Evolutionary conservation across 2,888 invertebrate genomes (phyloP).

Genomic region (Phengaris arion): DNA sequence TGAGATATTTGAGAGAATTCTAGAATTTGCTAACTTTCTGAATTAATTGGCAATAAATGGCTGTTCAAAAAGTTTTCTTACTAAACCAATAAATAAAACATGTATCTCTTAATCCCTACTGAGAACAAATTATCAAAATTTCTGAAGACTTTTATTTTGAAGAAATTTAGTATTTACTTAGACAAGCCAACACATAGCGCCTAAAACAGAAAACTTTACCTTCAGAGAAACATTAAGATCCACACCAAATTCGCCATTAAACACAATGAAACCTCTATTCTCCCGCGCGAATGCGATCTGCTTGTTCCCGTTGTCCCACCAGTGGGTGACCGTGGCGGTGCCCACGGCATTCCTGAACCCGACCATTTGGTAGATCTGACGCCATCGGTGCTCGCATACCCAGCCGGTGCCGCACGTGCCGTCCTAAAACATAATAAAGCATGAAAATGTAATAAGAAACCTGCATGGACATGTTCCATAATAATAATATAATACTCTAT

Average conservation of each 20-base stretch:
- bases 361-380: conserved; percentile 88
- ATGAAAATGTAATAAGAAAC: too few species aligned
- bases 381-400: conserved; percentile 92
- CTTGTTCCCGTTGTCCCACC: conserved; percentile 89
- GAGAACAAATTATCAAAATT: too few species aligned
- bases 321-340: conserved; percentile 74
- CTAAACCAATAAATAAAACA: too few species aligned
- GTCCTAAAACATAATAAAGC: conserved; percentile 56
- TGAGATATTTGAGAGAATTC: too few species aligned
- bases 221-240: conserved; percentile 78
- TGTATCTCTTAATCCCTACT: background rate
- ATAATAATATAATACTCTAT: too few species aligned
- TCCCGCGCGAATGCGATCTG: conserved; percentile 91
- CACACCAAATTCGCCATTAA: conserved; percentile 81
- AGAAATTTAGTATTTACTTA: too few species aligned
- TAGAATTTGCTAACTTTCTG: too few species aligned
- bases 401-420: conserved; percentile 84
- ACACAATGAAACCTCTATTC: conserved; percentile 84
- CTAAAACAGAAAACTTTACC: conserved; percentile 50
- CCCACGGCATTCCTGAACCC: conserved; percentile 84
- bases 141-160: too few species aligned
- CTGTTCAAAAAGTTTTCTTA: too few species aligned
- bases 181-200: too few species aligned
- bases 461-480: too few species aligned
- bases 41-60: too few species aligned